These are phyloP conservation scores for Drosophila tropicalis DNA, from an alignment of 1,140 invertebrate species.

Conservation along the genomic window DNA sequence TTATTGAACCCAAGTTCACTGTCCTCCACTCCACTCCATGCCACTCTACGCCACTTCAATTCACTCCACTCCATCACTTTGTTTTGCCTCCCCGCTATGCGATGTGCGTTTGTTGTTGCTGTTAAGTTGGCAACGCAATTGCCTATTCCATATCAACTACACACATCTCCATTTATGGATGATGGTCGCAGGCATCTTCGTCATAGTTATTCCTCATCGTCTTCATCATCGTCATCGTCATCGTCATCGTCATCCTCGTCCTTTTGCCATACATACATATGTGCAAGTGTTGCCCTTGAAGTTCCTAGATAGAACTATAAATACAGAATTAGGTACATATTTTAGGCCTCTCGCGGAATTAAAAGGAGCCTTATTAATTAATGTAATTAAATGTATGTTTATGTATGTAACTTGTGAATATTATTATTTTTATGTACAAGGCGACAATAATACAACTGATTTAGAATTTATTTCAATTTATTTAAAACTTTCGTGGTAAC, in stretches of 20 bases:
- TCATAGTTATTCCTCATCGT: slow-evolving; percentile 7
- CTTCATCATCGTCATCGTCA: background rate
- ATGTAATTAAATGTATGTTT: too few species aligned
- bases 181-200: background rate
- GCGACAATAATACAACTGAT: too few species aligned
- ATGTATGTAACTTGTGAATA: too few species aligned
- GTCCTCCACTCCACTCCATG: background rate
- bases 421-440: too few species aligned
- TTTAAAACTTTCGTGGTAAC: background rate
- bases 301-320: background rate
- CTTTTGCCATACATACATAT: background rate
- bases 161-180: slow-evolving; percentile 12
- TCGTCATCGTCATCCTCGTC: background rate
- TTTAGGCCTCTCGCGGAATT: too few species aligned
- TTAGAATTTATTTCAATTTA: too few species aligned
- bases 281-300: background rate
- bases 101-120: too few species aligned
- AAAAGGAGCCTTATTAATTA: too few species aligned
- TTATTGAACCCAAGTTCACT: slow-evolving; percentile 10
- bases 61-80: too few species aligned
- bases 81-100: too few species aligned
- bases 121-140: slow-evolving; percentile 4
- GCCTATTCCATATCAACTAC: slow-evolving; percentile 12
- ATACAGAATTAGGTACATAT: too few species aligned
- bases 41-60: background rate